Base-by-base conservation (phyloP, 2,888 invertebrate genomes). In the Ichneumoninae sp. region DNA sequence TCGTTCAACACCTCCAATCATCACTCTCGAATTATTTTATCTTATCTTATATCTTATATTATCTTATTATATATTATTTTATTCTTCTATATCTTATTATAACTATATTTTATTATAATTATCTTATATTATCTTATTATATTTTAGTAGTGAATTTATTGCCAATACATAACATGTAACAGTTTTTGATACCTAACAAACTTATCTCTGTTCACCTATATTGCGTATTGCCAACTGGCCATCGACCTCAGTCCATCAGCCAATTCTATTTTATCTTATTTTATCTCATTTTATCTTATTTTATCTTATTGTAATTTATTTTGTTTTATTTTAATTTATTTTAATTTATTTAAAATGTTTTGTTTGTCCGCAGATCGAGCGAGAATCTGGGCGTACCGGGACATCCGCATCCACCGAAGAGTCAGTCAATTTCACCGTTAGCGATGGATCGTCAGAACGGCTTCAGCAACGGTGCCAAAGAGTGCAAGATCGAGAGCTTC, bases 381-480 rank as follows among this genome's bases (percentile, higher is more conserved):
- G 93, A 93, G 86, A 91, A 91, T 87, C 88, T 93, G 57, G 91
- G 86, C 80, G 89, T 92, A 69, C 91, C 91, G 60, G 78, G 89
- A 16, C 88, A 91, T 36, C 83, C 85, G 30, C 88, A 90, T 83
- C 91, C 92, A 10, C 87, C 91, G 3, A 93, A 93, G 85, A 93
- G 92, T 81, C 92, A 93, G 79, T 93, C 93, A 57, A 93, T 93
- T 85, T 93, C 93, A 6, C 93, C 93, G 5, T 80, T 93, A 78
- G 93, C 93, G 57, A 94, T 94, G 94, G 93, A 94, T 75, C 91
- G 92, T 85, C 93, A 92, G 70, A 93, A 94, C 84, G 93, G 93
- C 57, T 93, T 93, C 68, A 88, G 91, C 70, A 93, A 93, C 75
- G 92, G 92, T 47, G 69, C 91, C 54, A 93, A 92, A 81, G 93